These are phyloP conservation scores for Eutolmus rufibarbis DNA, from an alignment of 2,888 invertebrate species.

Conservation along the genomic window DNA sequence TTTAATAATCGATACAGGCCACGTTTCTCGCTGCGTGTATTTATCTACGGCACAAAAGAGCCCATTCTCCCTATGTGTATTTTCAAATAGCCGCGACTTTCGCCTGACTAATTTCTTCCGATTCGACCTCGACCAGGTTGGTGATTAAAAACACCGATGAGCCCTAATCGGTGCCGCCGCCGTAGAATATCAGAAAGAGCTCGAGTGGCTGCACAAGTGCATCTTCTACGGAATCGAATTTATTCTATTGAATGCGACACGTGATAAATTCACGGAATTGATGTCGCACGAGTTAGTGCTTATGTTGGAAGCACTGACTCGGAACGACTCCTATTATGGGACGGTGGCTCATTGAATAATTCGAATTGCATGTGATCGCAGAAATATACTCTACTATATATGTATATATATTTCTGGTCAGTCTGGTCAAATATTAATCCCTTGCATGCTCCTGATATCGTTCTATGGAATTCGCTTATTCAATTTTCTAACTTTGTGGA, in stretches of 20 bases:
- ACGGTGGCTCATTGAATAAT: not conserved
- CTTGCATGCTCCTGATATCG: not conserved
- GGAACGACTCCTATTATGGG: not conserved
- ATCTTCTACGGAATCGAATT: not conserved
- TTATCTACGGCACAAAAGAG: not conserved
- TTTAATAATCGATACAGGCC: slow-evolving; percentile 32
- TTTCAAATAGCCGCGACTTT: not conserved
- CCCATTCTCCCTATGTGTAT: not conserved
- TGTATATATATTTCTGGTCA: not conserved
- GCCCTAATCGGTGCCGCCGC: not conserved
- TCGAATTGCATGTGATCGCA: not conserved
- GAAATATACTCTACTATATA: not conserved
- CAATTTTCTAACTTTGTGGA: not conserved
- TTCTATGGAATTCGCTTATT: not conserved
- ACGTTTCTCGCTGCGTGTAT: slow-evolving; percentile 14
- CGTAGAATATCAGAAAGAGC: not conserved
- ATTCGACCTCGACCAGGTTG: not conserved
- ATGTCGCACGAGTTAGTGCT: not conserved
- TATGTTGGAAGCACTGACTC: not conserved
- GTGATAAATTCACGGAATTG: not conserved
- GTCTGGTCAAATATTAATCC: not conserved
- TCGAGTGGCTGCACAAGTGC: not conserved
- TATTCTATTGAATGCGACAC: not conserved
- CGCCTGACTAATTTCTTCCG: not conserved
- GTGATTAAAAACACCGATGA: not conserved